phyloP scores from a whole-genome alignment of 2,113 vertebrate species.

The Podocnemis expansa region DNA sequence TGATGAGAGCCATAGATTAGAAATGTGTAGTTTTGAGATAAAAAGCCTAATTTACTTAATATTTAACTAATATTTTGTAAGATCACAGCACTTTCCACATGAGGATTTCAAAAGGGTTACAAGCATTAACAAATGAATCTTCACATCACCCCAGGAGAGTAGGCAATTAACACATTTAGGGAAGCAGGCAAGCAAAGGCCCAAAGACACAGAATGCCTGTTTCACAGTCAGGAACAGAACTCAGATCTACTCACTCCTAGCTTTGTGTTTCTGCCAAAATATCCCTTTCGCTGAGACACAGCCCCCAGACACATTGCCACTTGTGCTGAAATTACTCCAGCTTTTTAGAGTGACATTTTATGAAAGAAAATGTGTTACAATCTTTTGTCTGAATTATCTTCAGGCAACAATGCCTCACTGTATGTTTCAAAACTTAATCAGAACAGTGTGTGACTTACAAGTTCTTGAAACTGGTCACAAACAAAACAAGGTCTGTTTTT shows the following conservation, averaged over 20 bases:
- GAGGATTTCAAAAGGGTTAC: not conserved
- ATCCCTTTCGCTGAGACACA: not conserved
- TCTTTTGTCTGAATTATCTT: not conserved
- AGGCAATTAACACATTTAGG: not conserved
- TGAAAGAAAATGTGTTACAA: slow-evolving; percentile 18
- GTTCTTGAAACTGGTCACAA: not conserved
- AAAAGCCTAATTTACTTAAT: not conserved
- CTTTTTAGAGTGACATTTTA: not conserved
- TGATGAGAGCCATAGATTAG: not conserved
- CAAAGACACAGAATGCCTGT: not conserved
- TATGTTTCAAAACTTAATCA: slow-evolving; percentile 28
- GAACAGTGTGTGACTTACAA: slow-evolving; percentile 34
- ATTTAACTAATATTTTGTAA: not conserved
- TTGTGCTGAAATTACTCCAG: slow-evolving; percentile 26
- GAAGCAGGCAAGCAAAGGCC: not conserved
- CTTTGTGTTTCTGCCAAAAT: not conserved
- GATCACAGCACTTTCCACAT: not conserved
- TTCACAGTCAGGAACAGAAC: not conserved
- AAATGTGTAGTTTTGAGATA: slow-evolving; percentile 1
- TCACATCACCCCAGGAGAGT: not conserved
- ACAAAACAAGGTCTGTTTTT: slow-evolving; percentile 3
- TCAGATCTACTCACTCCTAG: not conserved
- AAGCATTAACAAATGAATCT: not conserved
- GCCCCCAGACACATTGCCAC: slow-evolving; percentile 21
- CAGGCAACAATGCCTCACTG: slow-evolving; percentile 44